Evolutionary conservation across 2,888 invertebrate species (phyloP), one percentile per base, ranked within the genome.

Genomic region (Furcula furcula): DNA sequence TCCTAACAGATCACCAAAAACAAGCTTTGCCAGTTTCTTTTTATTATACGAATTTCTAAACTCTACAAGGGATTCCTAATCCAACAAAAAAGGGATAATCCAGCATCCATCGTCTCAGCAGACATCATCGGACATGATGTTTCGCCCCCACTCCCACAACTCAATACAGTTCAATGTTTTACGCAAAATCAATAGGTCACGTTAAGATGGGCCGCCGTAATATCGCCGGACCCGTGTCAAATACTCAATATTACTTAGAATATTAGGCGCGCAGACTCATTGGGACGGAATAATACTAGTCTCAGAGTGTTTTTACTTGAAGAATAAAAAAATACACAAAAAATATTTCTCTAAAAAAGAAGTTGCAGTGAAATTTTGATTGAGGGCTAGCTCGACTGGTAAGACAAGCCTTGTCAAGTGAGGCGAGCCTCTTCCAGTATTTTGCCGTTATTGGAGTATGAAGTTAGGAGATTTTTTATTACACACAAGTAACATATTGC

Each of bases 211-310:
- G 46, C 20, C 53, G 56, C 47, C 52, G 36, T 60, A 72, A 71
- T 68, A 70, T 65, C 51, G 53, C 52, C 55, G 55, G 66, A 75
- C 74, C 75, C 74, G 61, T 67, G 76, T 76, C 74, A 6, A 6
- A 21, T 10, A 21, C 62, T 56, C 55, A 61, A 43, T 55, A 55
- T 59, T 56, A 48, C 54, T 40, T 26, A 18, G 20, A n/a, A 30
- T 15, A 26, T 12, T 7, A n/a, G n/a, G 12, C 12, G 25, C 6
- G 14, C n/a, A 5, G 7, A 25, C 14, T 13, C 18, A 18, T 18
- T 18, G 4, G 4, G 18, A 4, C 18, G 4, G n/a, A n/a, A n/a
- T n/a, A n/a, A n/a, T n/a, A n/a, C n/a, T n/a, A n/a, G n/a, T n/a
- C n/a, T n/a, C n/a, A n/a, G n/a, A n/a, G n/a, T n/a, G n/a, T n/a